Evolutionary conservation across 2,113 vertebrate species (phyloP).

Genomic region (Columba livia): DNA sequence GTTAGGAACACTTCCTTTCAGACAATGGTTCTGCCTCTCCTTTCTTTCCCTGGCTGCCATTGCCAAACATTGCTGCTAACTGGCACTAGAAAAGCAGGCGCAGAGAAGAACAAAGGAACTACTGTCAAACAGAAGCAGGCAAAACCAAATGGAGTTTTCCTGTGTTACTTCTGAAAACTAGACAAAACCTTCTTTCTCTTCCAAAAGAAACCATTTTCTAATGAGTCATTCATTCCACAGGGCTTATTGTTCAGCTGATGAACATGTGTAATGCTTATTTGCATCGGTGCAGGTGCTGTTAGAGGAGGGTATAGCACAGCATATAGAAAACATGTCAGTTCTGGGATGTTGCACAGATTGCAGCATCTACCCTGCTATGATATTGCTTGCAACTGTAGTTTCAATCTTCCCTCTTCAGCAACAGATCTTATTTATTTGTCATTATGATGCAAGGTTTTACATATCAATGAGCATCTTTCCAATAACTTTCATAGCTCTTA

Average conservation of each 20-base stretch:
- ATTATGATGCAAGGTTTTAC: constrained; percentile 19
- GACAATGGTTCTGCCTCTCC: constrained; percentile 47
- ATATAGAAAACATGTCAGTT: neutral
- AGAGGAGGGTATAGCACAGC: neutral
- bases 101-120: constrained; percentile 64
- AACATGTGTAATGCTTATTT: constrained; percentile 6
- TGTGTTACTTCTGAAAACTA: constrained; percentile 51
- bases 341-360: neutral
- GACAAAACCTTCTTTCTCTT: constrained; percentile 61
- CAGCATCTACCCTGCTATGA: constrained; percentile 4
- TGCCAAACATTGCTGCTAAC: constrained; percentile 56
- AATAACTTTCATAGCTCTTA: neutral
- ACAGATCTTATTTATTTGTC: constrained; percentile 19
- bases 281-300: neutral
- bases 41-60: constrained; percentile 4
- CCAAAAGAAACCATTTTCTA: constrained; percentile 49
- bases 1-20: neutral
- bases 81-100: constrained; percentile 39
- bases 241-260: constrained; percentile 39
- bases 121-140: constrained; percentile 63
- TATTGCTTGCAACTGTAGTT: neutral
- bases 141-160: constrained; percentile 64
- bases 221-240: constrained; percentile 46
- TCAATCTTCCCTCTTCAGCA: constrained; percentile 9
- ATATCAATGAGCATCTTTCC: neutral